phyloP scores from a whole-genome alignment of 2,113 vertebrate species.

The Nibea albiflora region DNA sequence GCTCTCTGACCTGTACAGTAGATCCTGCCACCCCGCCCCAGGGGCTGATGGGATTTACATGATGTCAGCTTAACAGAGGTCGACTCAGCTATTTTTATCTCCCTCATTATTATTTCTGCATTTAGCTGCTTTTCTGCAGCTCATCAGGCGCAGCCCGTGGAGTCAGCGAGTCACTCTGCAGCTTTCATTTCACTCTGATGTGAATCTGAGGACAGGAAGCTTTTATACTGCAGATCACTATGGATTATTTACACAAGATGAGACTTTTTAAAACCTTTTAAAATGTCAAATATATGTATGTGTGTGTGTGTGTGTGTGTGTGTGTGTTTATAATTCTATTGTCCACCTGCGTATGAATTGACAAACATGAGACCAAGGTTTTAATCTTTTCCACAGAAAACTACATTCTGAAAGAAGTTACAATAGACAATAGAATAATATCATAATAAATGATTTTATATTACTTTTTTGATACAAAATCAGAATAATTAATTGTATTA shows the following conservation, averaged over 20 bases:
- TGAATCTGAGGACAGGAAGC: slow-evolving; percentile 2
- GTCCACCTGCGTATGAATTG: background rate
- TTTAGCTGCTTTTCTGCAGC: slow-evolving; percentile 53
- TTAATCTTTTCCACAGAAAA: background rate
- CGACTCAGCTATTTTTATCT: slow-evolving; percentile 61
- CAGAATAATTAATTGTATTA: too few species aligned
- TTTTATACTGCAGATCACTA: background rate
- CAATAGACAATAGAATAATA: too few species aligned
- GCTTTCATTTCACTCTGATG: slow-evolving; percentile 5
- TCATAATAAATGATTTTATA: too few species aligned
- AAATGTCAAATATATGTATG: background rate
- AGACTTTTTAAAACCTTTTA: slow-evolving; percentile 12
- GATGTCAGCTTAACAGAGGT: slow-evolving; percentile 59
- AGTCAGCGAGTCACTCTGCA: slow-evolving; percentile 1
- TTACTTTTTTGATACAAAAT: too few species aligned
- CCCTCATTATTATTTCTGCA: slow-evolving; percentile 55
- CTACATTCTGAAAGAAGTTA: too few species aligned
- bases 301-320: too few species aligned
- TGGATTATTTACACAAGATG: slow-evolving; percentile 18
- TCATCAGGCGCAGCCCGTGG: slow-evolving; percentile 3
- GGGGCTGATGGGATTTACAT: slow-evolving; percentile 67
- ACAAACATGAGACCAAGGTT: background rate
- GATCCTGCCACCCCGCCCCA: slow-evolving; percentile 34
- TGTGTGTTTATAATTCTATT: background rate
- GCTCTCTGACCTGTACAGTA: slow-evolving; percentile 44